These are phyloP conservation scores for Laticauda laticaudata DNA, from an alignment of 2,113 vertebrate species.

Conservation along the genomic window DNA sequence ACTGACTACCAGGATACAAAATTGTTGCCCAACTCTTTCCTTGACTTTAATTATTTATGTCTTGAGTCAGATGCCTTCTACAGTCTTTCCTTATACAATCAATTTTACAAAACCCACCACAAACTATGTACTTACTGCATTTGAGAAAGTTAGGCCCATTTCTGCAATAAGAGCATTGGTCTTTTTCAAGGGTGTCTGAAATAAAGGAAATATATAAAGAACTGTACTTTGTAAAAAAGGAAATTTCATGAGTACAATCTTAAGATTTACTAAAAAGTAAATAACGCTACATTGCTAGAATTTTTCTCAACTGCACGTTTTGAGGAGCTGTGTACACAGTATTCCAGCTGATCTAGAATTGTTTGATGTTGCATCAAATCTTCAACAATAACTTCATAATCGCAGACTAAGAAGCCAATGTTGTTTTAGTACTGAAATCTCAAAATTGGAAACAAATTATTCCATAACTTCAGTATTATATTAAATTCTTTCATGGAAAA, in stretches of 20 bases:
- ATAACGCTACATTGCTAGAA: background rate
- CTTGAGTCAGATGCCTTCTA: background rate
- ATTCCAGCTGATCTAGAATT: background rate
- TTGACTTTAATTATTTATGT: background rate
- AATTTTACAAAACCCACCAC: background rate
- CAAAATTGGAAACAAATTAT: background rate
- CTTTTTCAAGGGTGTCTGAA: conserved; percentile 89
- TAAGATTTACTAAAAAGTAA: background rate
- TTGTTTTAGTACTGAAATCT: background rate
- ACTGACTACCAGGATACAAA: background rate
- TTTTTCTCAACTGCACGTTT: background rate
- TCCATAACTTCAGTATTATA: background rate
- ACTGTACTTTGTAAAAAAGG: background rate
- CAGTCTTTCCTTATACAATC: background rate
- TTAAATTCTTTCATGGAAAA: background rate
- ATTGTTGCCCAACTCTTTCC: background rate
- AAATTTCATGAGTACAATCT: background rate
- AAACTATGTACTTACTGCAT: conserved; percentile 78
- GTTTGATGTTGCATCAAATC: background rate
- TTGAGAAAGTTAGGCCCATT: conserved; percentile 87
- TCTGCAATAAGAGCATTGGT: conserved; percentile 87
- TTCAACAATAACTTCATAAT: background rate
- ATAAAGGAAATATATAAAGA: conserved; percentile 32
- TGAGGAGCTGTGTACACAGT: background rate
- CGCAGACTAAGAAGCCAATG: background rate